phyloP scores from a whole-genome alignment of 2,113 vertebrate genomes.

The Choloepus hoffmanni region DNA sequence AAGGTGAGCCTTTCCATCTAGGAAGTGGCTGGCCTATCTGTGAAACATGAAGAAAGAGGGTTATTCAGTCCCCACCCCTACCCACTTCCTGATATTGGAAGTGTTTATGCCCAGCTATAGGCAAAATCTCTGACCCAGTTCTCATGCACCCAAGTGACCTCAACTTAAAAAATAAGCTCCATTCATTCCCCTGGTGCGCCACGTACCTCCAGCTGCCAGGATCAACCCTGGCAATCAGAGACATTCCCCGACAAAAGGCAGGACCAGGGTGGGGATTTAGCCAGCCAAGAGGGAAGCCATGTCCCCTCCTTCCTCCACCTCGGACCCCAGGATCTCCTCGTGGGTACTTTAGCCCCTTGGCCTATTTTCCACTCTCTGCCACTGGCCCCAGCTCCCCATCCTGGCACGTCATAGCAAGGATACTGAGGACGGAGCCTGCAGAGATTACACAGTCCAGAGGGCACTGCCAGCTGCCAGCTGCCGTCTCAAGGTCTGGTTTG shows the following conservation, averaged over 20 bases:
- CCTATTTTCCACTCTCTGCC: not conserved
- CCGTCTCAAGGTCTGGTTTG: not conserved
- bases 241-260: not conserved
- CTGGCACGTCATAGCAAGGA: not conserved
- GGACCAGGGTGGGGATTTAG: not conserved
- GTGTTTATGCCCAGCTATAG: not conserved
- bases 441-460: not conserved
- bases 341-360: fast-evolving
- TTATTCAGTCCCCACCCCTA: not conserved
- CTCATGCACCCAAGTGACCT: not conserved
- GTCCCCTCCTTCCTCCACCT: not conserved
- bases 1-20: not conserved
- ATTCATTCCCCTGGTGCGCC: not conserved
- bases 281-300: not conserved
- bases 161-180: not conserved
- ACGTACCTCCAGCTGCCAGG: not conserved
- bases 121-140: conserved; percentile 5
- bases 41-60: not conserved
- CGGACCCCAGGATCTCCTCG: not conserved
- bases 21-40: not conserved
- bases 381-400: not conserved
- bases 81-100: not conserved
- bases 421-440: not conserved
- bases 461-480: too few relatives aligned
- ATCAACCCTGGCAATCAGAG: not conserved